Conservation (phyloP, 2,113 vertebrate genomes). For the Poeciliopsis occidentalis region DNA sequence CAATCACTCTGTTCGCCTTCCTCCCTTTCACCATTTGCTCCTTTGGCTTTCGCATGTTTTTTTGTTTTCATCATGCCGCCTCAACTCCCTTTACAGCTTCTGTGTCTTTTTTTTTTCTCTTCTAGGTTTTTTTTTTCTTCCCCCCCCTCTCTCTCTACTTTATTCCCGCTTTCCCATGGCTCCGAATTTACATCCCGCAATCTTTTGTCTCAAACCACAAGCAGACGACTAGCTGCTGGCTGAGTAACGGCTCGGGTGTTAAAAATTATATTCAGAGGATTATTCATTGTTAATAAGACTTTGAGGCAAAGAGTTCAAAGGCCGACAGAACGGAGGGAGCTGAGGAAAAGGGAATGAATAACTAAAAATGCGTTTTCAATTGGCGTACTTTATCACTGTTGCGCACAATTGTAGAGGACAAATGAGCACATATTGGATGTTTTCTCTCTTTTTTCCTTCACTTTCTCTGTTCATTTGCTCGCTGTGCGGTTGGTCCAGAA, state of each 20-base stretch:
- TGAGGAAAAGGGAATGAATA: slow-evolving; percentile 13
- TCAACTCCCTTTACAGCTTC: slow-evolving; percentile 27
- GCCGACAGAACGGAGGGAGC: slow-evolving; percentile 20
- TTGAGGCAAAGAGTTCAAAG: slow-evolving; percentile 49
- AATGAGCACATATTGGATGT: slow-evolving; percentile 27
- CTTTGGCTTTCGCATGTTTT: slow-evolving; percentile 24
- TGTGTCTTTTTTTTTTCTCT: slow-evolving; percentile 20
- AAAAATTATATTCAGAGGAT: slow-evolving; percentile 53
- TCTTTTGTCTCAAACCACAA: slow-evolving; percentile 54
- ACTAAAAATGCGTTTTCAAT: slow-evolving; percentile 30
- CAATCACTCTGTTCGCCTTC: slow-evolving; percentile 6
- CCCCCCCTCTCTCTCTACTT: not conserved
- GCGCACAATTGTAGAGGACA: slow-evolving; percentile 25
- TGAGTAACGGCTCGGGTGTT: slow-evolving; percentile 44
- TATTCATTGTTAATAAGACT: slow-evolving; percentile 57
- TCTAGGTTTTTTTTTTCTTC: not conserved
- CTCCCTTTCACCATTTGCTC: slow-evolving; percentile 10
- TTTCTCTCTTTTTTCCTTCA: too few species aligned
- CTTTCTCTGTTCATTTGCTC: slow-evolving; percentile 28
- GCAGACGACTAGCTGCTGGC: slow-evolving; percentile 54
- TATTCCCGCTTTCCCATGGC: slow-evolving; percentile 15
- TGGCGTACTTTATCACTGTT: slow-evolving; percentile 41
- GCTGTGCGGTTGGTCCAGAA: slow-evolving; percentile 11
- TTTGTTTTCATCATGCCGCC: slow-evolving; percentile 33
- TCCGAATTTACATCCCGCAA: slow-evolving; percentile 43